Conservation (phyloP, 2,797 vertebrate genomes). For the Gouania willdenowi region DNA sequence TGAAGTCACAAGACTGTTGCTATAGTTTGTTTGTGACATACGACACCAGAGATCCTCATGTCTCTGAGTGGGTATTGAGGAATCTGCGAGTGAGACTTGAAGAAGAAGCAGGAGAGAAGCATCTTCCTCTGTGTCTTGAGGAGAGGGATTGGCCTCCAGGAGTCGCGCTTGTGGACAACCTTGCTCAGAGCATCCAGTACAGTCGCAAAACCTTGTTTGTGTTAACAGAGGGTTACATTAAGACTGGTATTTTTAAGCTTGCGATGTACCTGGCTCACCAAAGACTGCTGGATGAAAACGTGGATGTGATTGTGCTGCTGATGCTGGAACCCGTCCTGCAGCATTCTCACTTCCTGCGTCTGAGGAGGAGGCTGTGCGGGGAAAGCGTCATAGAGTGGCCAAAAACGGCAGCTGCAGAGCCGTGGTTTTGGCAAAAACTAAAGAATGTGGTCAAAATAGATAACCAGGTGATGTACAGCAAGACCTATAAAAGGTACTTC, state of each 20-base stretch:
- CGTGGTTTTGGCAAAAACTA: slow-evolving; percentile 83
- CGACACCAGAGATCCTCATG: slow-evolving; percentile 72
- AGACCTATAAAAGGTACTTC: slow-evolving; percentile 75
- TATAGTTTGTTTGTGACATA: slow-evolving; percentile 77
- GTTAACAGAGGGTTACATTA: slow-evolving; percentile 69
- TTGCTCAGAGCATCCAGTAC: slow-evolving; percentile 75
- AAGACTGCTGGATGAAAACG: slow-evolving; percentile 79
- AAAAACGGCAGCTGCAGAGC: slow-evolving; percentile 73
- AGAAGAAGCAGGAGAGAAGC: slow-evolving; percentile 66
- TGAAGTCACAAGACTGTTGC: slow-evolving; percentile 42
- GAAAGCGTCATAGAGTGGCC: slow-evolving; percentile 86
- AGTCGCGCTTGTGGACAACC: slow-evolving; percentile 74
- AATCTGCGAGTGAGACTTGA: slow-evolving; percentile 75
- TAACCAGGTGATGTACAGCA: slow-evolving; percentile 73
- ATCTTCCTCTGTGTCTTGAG: slow-evolving; percentile 74
- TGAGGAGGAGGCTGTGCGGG: slow-evolving; percentile 77
- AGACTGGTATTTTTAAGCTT: slow-evolving; percentile 76
- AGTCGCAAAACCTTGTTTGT: slow-evolving; percentile 81
- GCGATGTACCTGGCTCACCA: slow-evolving; percentile 81
- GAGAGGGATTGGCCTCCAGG: slow-evolving; percentile 79
- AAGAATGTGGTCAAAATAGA: slow-evolving; percentile 74
- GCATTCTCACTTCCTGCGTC: slow-evolving; percentile 79
- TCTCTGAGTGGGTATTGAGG: slow-evolving; percentile 77
- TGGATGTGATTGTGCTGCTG: slow-evolving; percentile 81
- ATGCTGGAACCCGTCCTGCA: slow-evolving; percentile 83